These are phyloP conservation scores for Scaptomyza caliginosa DNA, from an alignment of 2,888 invertebrate species.

Conservation along the genomic window DNA sequence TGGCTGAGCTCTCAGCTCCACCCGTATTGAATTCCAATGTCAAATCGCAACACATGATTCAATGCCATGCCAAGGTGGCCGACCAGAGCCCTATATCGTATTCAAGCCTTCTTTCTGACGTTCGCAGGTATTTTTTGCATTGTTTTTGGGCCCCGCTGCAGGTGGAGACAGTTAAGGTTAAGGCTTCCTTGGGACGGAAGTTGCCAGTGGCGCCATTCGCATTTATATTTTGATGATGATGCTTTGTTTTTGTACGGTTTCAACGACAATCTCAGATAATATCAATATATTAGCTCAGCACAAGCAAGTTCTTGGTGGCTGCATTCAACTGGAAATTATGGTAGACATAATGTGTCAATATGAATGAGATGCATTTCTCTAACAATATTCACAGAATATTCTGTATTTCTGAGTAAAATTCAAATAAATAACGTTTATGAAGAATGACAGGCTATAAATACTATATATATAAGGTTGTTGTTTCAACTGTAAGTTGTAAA, in stretches of 20 bases:
- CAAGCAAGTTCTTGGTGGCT: conserved; percentile 1
- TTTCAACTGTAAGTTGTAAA: no score
- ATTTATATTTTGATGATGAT: conserved; percentile 25
- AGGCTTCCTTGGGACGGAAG: conserved; percentile 53
- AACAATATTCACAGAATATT: background rate
- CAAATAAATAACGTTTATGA: background rate
- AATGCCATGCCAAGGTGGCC: conserved; percentile 63
- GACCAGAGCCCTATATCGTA: conserved; percentile 47
- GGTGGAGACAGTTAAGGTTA: conserved; percentile 41
- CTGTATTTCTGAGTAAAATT: background rate
- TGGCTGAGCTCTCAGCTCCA: conserved; percentile 44
- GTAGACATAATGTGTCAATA: conserved; percentile 8
- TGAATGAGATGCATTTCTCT: background rate
- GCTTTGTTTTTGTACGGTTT: conserved; percentile 32
- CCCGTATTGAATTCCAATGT: conserved; percentile 79
- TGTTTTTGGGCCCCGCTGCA: conserved; percentile 30
- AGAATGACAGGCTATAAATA: background rate
- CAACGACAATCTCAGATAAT: conserved; percentile 18
- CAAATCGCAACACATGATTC: conserved; percentile 74
- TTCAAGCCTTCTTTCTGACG: conserved; percentile 26
- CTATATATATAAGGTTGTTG: no score
- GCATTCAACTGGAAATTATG: conserved; percentile 14
- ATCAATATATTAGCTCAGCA: conserved; percentile 20
- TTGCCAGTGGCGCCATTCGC: conserved; percentile 47
- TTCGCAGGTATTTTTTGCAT: background rate